Conservation (phyloP, 2,888 invertebrate genomes). For the Mesorhabditis spiculigera region DNA sequence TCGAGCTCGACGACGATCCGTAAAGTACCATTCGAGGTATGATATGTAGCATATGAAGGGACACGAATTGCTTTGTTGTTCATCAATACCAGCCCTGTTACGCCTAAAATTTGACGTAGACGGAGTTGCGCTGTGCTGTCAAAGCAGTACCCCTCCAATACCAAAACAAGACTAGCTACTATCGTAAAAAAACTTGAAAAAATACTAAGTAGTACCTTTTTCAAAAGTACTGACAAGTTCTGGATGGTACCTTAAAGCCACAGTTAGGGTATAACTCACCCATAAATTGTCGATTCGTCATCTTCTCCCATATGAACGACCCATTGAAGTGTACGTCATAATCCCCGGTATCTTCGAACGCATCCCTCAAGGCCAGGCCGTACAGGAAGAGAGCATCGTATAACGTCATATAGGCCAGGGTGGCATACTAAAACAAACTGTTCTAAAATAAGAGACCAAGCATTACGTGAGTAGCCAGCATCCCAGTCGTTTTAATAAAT, state of each 20-base stretch:
- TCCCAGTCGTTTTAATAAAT: conserved; percentile 49
- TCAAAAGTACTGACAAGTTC: neutral
- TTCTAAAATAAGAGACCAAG: conserved; percentile 3
- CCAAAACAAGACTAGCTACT: no score
- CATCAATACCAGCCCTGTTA: conserved; percentile 56
- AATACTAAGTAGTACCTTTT: neutral
- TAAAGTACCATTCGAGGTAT: conserved; percentile 48
- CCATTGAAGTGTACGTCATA: conserved; percentile 49
- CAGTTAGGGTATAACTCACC: no score
- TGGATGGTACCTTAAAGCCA: no score
- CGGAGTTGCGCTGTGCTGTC: neutral
- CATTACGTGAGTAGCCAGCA: conserved; percentile 48
- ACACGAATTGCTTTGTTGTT: conserved; percentile 56
- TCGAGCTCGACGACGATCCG: conserved; percentile 53
- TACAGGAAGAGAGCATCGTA: conserved; percentile 56
- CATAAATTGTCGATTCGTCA: conserved; percentile 53
- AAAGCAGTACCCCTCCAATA: no score
- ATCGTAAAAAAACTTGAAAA: neutral
- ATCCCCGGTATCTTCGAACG: conserved; percentile 44
- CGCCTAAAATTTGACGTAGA: conserved; percentile 30
- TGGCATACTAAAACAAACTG: conserved; percentile 51
- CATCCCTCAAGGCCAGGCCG: conserved; percentile 52
- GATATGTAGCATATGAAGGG: conserved; percentile 54
- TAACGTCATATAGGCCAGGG: conserved; percentile 52
- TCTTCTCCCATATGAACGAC: conserved; percentile 47